phyloP scores from a whole-genome alignment of 2,113 vertebrate genomes.

The Elanus axillaris region DNA sequence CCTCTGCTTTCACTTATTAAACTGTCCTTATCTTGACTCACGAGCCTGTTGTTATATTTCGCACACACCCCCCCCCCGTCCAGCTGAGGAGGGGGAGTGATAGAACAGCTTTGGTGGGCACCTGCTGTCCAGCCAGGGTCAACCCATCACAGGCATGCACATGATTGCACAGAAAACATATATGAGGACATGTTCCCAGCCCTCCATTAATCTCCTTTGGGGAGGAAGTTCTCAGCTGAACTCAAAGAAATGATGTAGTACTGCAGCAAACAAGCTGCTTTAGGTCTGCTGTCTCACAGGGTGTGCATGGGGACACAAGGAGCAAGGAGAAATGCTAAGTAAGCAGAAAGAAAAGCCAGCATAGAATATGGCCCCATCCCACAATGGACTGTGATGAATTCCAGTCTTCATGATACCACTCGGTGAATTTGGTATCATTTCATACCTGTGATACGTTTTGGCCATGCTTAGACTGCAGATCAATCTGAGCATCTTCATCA shows the following conservation, averaged over 20 bases:
- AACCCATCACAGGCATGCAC: too few relatives aligned
- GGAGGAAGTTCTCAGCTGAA: not conserved
- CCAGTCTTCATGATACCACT: not conserved
- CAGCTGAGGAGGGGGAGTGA: too few relatives aligned
- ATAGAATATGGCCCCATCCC: not conserved
- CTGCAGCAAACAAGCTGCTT: not conserved
- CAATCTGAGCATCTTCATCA: not conserved
- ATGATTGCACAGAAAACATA: not conserved
- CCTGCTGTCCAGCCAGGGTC: too few relatives aligned
- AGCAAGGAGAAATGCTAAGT: not conserved
- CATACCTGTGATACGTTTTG: not conserved
- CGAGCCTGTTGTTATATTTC: too few relatives aligned
- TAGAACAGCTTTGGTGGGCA: too few relatives aligned
- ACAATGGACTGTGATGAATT: not conserved
- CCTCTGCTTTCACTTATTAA: too few relatives aligned
- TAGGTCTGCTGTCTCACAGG: not conserved
- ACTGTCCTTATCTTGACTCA: too few relatives aligned
- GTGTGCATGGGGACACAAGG: not conserved
- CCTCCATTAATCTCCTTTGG: not conserved
- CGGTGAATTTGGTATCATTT: not conserved
- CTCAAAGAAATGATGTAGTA: not conserved
- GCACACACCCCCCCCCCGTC: too few relatives aligned
- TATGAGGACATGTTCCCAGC: not conserved
- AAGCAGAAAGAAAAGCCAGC: not conserved
- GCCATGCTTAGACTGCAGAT: not conserved